These are phyloP conservation scores for Tanytarsus gracilentus DNA, from an alignment of 2,888 invertebrate genomes.

Conservation along the genomic window DNA sequence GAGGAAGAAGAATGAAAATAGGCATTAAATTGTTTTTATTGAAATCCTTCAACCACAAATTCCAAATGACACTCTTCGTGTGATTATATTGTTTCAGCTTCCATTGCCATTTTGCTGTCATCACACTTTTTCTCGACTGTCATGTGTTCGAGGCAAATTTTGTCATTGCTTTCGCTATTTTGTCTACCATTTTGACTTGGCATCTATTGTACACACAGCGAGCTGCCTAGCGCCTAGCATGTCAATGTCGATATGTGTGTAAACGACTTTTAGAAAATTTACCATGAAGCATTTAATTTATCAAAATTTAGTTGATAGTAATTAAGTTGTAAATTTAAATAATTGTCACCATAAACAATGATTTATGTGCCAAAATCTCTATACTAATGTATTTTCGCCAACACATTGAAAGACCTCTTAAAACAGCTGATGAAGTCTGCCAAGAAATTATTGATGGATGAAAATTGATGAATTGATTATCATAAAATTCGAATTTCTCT, in stretches of 20 bases:
- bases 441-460: background rate
- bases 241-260: no score
- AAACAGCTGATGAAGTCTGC: no score
- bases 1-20: slow-evolving; percentile 2
- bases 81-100: no score
- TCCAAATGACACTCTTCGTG: slow-evolving; percentile 4
- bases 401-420: background rate
- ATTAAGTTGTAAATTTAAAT: background rate
- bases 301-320: no score
- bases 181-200: no score
- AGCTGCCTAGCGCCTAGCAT: no score
- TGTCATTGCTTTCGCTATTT: no score
- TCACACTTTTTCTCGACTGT: background rate
- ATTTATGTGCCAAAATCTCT: background rate
- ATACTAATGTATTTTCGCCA: background rate
- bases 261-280: no score
- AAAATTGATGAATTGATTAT: background rate
- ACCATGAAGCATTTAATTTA: no score
- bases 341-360: background rate
- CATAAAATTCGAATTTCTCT: background rate
- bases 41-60: slow-evolving; percentile 16
- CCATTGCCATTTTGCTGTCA: background rate
- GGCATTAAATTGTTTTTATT: slow-evolving; percentile 24
- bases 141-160: background rate
- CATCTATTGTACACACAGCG: no score